Conservation (phyloP, 2,113 vertebrate genomes). For the Equus quagga region DNA sequence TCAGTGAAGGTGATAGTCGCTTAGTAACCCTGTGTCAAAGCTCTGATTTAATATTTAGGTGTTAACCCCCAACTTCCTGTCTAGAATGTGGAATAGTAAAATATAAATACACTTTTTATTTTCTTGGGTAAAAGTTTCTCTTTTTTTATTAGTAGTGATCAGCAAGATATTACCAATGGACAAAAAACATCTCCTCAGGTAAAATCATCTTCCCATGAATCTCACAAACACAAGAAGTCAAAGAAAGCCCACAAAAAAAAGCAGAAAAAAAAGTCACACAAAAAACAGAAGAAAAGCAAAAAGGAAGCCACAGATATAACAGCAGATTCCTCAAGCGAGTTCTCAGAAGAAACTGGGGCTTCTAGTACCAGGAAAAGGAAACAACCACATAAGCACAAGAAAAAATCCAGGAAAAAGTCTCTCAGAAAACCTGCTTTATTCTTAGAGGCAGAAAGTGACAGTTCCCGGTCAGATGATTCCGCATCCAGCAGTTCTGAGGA, state of each 20-base stretch:
- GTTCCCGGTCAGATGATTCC: conserved; percentile 83
- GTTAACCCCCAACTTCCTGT: not conserved
- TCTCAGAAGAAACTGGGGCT: conserved; percentile 83
- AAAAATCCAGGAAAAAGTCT: conserved; percentile 87
- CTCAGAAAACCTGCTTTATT: conserved; percentile 83
- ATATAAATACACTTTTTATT: conserved; percentile 12
- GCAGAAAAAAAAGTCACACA: conserved; percentile 93
- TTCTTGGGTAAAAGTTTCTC: conserved; percentile 59
- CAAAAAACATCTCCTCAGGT: conserved; percentile 85
- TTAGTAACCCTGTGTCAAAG: not conserved
- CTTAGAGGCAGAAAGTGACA: conserved; percentile 86
- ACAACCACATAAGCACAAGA: conserved; percentile 85
- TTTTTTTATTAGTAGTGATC: conserved; percentile 84
- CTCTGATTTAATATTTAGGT: conserved; percentile 46
- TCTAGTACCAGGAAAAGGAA: conserved; percentile 81
- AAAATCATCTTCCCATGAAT: conserved; percentile 85
- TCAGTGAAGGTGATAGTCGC: conserved; percentile 8
- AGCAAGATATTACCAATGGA: conserved; percentile 86
- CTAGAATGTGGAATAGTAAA: conserved; percentile 61
- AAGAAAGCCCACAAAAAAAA: conserved; percentile 95
- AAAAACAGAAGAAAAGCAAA: conserved; percentile 91
- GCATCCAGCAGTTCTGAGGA: conserved; percentile 87
- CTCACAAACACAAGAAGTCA: conserved; percentile 89
- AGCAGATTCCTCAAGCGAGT: conserved; percentile 85
- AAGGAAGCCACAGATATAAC: conserved; percentile 82